Percentiles rank a stretch among this genome's conserved stretches.
Conservation (phyloP, 2,113 vertebrate genomes). For the Anser cygnoides region DNA sequence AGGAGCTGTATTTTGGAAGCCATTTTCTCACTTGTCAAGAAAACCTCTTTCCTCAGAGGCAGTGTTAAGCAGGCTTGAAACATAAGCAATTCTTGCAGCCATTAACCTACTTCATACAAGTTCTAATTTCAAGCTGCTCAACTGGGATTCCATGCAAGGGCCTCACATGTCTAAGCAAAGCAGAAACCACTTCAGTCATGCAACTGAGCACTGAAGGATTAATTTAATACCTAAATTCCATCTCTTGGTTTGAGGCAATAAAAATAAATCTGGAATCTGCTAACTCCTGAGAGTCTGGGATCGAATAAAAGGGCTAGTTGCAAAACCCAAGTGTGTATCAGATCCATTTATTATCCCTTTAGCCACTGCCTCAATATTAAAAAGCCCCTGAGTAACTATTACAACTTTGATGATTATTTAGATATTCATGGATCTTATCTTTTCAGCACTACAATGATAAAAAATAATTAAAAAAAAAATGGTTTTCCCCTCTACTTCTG, state of each 20-base stretch:
- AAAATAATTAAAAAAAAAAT: background rate
- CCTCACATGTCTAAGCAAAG: background rate
- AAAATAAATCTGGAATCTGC: background rate
- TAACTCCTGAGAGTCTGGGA: background rate
- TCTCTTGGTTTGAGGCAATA: background rate
- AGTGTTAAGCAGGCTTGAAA: background rate
- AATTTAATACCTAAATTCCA: background rate
- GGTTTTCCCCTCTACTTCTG: background rate
- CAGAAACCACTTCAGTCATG: background rate
- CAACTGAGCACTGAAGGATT: background rate
- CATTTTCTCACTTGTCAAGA: constrained; percentile 17
- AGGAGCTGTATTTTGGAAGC: background rate
- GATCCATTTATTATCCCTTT: background rate
- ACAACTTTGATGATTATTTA: background rate
- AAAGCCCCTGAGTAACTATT: background rate
- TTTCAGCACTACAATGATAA: background rate
- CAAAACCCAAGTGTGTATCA: background rate
- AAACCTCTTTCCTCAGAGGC: background rate
- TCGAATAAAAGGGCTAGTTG: background rate
- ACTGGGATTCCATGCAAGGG: constrained; percentile 8
- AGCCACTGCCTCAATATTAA: background rate
- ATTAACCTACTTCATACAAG: constrained; percentile 55
- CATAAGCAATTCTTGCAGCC: background rate
- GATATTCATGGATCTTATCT: background rate
- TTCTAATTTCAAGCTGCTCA: constrained; percentile 42